Base-by-base conservation (phyloP, 2,113 vertebrate genomes). In the Pogona vitticeps region DNA sequence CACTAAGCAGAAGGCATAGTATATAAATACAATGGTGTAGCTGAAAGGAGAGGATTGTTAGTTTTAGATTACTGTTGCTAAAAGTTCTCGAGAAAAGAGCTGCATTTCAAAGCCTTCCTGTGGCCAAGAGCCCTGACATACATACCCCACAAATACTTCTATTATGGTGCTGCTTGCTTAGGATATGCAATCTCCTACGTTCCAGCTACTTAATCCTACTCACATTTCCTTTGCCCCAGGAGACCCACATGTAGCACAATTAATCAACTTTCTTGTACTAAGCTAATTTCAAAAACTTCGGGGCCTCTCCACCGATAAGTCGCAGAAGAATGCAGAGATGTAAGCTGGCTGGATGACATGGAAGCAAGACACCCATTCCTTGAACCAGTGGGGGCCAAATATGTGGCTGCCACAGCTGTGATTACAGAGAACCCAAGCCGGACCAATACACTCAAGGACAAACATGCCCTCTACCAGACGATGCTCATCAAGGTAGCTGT, bases 1-100 rank as follows among this genome's bases (percentile, higher is more conserved):
- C 68, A 98, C 97, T 56, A 99, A 93, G 92, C 98, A 99, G 94
- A 99, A 99, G 0, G 98, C 98, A 0, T 99, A 99, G 91, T 99
- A 99, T 91, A 99, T 99, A 56, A 99, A 96, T 83, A 99, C 98
- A 0, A 99, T 99, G 76, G 99, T 99, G 91, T 99, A 99, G 75
- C 98, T 99, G 91, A 4, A 82, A 87, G 2, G n/a, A 31, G 76
- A 73, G 59, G 18, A 3, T 65, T 15, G 20, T 23, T 7, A n/a
- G 46, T 20, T 13, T 72, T 28, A 46, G 84, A 56, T 7, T 52
- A 36, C 4, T 36, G 38, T 61, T 75, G 14, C 31, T 9, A 12
- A 71, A n/a, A 1, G 17, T 28, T 73, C 56, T 20, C 56, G 38
- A 5, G 42, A n/a, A 15, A 65, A 70, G 17, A 86, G 18, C 17